phyloP scores from a whole-genome alignment of 1,140 invertebrate species.

The Coenobita brevimanus region DNA sequence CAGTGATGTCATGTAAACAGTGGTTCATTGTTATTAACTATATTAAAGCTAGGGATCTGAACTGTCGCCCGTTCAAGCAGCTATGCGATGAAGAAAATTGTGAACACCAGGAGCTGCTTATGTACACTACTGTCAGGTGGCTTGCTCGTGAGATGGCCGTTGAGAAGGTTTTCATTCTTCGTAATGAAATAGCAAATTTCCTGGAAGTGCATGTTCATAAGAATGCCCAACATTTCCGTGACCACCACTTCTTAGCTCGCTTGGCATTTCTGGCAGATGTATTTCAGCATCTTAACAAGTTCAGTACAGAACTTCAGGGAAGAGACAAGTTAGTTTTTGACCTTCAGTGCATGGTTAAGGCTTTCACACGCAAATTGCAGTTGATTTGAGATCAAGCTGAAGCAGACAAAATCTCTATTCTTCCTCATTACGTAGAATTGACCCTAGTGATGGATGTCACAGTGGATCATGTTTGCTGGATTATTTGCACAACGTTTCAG shows the following conservation, averaged over 20 bases:
- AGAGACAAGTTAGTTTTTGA: too few relatives aligned
- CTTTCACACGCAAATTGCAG: too few relatives aligned
- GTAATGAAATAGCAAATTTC: slow-evolving; percentile 10
- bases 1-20: neutral
- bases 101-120: neutral
- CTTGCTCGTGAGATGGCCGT: neutral
- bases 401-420: neutral
- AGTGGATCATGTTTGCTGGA: slow-evolving; percentile 10
- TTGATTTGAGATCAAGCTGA: slow-evolving; percentile 8
- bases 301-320: neutral
- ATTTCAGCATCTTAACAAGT: too few relatives aligned
- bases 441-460: neutral
- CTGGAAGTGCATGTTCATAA: slow-evolving; percentile 1
- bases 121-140: slow-evolving; percentile 19
- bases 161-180: neutral
- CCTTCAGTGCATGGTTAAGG: too few relatives aligned
- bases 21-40: slow-evolving; percentile 13
- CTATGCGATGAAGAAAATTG: neutral
- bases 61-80: neutral
- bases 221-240: slow-evolving; percentile 7
- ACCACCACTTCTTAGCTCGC: slow-evolving; percentile 12
- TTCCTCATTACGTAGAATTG: neutral
- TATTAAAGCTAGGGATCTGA: slow-evolving; percentile 19
- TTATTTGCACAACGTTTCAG: neutral
- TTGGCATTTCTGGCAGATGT: too few relatives aligned